Evolutionary conservation across 2,888 invertebrate genomes (phyloP).

Genomic region (Drosophila neotestacea): DNA sequence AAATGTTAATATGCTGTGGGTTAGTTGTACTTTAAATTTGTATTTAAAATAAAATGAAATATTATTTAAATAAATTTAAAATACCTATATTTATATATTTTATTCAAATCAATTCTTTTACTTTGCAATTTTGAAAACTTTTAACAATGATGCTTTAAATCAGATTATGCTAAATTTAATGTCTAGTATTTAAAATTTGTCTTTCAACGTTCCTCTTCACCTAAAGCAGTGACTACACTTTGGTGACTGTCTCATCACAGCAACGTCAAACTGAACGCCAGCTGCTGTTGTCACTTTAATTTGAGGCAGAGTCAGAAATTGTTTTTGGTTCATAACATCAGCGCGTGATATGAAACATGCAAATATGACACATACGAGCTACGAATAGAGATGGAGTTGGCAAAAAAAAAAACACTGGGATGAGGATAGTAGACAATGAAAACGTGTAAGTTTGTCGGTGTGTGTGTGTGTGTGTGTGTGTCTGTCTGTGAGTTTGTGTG

Average conservation of each 20-base stretch:
- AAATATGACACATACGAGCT: constrained; percentile 49
- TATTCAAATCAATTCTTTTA: no score
- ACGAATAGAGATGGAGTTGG: constrained; percentile 12
- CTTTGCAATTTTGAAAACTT: no score
- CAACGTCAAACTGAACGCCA: constrained; percentile 32
- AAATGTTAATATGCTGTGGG: no score
- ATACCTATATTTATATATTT: no score
- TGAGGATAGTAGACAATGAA: constrained; percentile 20
- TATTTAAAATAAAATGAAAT: no score
- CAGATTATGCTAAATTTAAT: no score
- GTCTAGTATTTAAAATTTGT: not conserved
- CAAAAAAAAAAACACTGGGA: not conserved
- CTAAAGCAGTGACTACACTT: constrained; percentile 4
- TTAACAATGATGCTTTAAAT: no score
- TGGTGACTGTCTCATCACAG: constrained; percentile 9
- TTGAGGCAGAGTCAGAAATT: constrained; percentile 40
- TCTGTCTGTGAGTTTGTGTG: constrained; percentile 16
- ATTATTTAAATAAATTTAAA: no score
- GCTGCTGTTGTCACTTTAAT: constrained; percentile 58
- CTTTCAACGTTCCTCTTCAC: not conserved
- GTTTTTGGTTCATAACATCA: constrained; percentile 40
- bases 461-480: constrained; percentile 9
- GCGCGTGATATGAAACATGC: constrained; percentile 56
- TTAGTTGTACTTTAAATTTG: no score
- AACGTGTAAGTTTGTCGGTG: not conserved